phyloP scores from a whole-genome alignment of 2,113 vertebrate genomes.

The Corythoichthys haematopterus region DNA sequence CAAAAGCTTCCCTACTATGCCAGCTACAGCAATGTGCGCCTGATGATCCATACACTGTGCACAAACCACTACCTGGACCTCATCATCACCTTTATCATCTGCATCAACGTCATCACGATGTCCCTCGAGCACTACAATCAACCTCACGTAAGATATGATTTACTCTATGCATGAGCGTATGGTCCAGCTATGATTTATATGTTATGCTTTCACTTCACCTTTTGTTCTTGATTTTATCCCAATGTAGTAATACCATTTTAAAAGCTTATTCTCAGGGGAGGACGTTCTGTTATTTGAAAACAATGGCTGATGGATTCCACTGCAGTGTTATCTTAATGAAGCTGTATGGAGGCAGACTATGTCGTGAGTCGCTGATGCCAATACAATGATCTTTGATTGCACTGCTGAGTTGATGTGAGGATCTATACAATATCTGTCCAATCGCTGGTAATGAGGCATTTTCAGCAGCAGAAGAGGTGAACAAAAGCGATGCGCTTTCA shows the following conservation, averaged over 20 bases:
- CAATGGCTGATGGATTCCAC: constrained; percentile 3
- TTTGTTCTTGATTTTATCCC: not conserved
- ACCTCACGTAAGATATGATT: constrained; percentile 77
- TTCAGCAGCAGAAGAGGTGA: constrained; percentile 4
- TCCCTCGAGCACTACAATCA: constrained; percentile 97
- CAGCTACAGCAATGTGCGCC: constrained; percentile 84
- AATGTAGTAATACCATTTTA: constrained; percentile 2
- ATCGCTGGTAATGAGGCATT: constrained; percentile 22
- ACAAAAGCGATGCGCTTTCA: constrained; percentile 43
- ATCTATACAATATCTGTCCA: constrained; percentile 8
- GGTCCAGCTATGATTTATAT: not conserved
- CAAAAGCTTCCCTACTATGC: constrained; percentile 92
- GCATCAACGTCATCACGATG: constrained; percentile 98
- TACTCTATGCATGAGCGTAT: not conserved
- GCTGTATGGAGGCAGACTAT: not conserved
- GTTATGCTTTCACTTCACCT: not conserved
- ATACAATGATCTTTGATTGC: constrained; percentile 44
- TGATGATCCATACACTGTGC: constrained; percentile 95
- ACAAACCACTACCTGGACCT: constrained; percentile 98
- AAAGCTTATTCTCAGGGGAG: not conserved
- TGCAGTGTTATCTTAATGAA: constrained; percentile 3
- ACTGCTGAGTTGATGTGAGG: constrained; percentile 23
- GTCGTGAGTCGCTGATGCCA: constrained; percentile 9
- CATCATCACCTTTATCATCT: constrained; percentile 98
- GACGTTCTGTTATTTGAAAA: not conserved